A percentile compares a stretch with the other conserved stretches of the same genome.
These are phyloP conservation scores for Eurois occulta DNA, from an alignment of 2,888 invertebrate species.

Conservation along the genomic window DNA sequence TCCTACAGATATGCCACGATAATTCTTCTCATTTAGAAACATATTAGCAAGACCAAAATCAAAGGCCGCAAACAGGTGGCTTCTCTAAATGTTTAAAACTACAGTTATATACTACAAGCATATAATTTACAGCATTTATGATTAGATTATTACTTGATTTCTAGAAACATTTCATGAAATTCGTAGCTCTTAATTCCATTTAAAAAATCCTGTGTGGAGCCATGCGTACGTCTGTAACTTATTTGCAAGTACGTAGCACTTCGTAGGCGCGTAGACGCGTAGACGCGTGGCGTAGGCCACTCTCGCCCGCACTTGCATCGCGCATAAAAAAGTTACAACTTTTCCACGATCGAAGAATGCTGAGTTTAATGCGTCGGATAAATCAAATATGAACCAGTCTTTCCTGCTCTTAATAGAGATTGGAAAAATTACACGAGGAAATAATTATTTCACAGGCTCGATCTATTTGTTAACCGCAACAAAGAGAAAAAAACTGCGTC, in stretches of 20 bases:
- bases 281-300: constrained; percentile 35
- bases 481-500: constrained; percentile 25
- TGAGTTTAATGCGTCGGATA: constrained; percentile 24
- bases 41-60: neutral
- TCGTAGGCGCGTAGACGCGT: constrained; percentile 61
- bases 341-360: constrained; percentile 29
- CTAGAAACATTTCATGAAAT: neutral
- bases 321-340: constrained; percentile 13
- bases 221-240: constrained; percentile 7
- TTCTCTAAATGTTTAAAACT: neutral
- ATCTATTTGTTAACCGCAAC: constrained; percentile 40
- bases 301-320: constrained; percentile 6
- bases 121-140: neutral
- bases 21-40: neutral
- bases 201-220: neutral
- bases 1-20: neutral
- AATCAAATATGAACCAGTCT: constrained; percentile 48
- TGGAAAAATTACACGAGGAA: constrained; percentile 35
- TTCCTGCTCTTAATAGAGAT: constrained; percentile 53
- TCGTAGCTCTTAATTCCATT: neutral
- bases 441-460: constrained; percentile 43
- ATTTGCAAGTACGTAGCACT: constrained; percentile 59
- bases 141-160: neutral
- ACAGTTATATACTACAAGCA: neutral
- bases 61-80: no score